A percentile compares a stretch with the other conserved stretches of the same genome.
phyloP scores from a whole-genome alignment of 2,797 vertebrate species.

The Podarcis siculus region DNA sequence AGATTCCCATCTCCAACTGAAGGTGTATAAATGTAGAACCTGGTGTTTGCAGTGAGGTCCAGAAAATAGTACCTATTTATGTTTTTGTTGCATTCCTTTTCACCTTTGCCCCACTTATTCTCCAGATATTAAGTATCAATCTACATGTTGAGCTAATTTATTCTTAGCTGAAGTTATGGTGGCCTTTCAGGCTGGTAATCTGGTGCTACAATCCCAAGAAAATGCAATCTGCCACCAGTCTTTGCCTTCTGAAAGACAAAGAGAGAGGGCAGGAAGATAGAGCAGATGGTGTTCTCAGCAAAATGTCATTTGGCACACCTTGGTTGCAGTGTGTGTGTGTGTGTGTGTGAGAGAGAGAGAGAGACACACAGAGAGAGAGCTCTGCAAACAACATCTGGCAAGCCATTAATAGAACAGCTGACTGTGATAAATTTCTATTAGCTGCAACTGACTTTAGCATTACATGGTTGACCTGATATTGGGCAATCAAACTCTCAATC shows the following conservation, averaged over 20 bases:
- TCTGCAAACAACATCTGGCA: conserved; percentile 47
- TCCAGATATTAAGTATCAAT: not conserved
- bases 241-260: conserved; percentile 1
- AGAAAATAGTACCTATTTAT: not conserved
- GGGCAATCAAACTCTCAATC: not conserved
- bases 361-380: not conserved
- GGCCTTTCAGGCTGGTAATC: not conserved
- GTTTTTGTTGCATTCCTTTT: not conserved
- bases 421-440: conserved; percentile 39
- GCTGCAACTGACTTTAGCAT: conserved; percentile 16
- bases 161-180: not conserved
- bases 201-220: not conserved
- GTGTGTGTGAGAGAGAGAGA: no score
- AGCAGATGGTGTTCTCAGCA: conserved; percentile 20
- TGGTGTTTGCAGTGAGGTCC: not conserved
- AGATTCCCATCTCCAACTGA: not conserved
- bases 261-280: conserved; percentile 12
- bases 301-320: conserved; percentile 23
- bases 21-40: not conserved
- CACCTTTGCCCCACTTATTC: not conserved
- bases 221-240: not conserved
- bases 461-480: conserved; percentile 30
- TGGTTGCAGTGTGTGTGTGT: not conserved
- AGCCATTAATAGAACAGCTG: conserved; percentile 42
- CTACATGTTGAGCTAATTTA: not conserved